phyloP scores from a whole-genome alignment of 2,888 invertebrate genomes.

The Branchellion lobata region DNA sequence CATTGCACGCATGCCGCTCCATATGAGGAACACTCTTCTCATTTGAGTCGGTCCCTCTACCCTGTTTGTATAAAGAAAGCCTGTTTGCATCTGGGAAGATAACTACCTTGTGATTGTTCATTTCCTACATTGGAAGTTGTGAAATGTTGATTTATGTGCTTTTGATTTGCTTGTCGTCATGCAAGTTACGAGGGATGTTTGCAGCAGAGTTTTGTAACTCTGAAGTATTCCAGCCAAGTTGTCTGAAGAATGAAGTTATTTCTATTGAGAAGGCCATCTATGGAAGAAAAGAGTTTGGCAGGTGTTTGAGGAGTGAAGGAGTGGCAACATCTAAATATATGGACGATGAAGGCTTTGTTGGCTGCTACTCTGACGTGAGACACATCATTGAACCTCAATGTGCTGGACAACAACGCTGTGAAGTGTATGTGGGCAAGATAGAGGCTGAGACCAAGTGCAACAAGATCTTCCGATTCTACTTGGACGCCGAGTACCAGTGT shows the following conservation, averaged over 20 bases:
- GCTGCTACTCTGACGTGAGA: constrained; percentile 34
- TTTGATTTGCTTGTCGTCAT: not conserved
- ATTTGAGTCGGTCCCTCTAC: too few relatives aligned
- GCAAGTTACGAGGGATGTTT: not conserved
- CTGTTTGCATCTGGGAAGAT: too few relatives aligned
- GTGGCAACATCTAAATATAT: not conserved
- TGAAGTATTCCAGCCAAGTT: constrained; percentile 30
- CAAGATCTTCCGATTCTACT: not conserved
- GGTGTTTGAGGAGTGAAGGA: constrained; percentile 19
- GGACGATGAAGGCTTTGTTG: constrained; percentile 7
- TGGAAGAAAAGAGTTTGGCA: constrained; percentile 27
- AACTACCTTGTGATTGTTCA: too few relatives aligned
- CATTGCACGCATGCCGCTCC: not conserved
- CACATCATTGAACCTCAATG: constrained; percentile 39
- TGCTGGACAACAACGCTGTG: constrained; percentile 20
- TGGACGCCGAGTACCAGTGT: constrained; percentile 3
- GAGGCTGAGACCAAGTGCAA: not conserved
- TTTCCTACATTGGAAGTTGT: not conserved
- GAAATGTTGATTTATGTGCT: not conserved
- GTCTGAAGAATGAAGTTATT: constrained; percentile 24
- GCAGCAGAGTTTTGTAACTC: constrained; percentile 27
- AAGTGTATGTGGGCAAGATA: constrained; percentile 13
- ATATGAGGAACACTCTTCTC: not conserved
- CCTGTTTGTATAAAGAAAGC: not conserved
- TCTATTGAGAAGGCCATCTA: constrained; percentile 17